Evolutionary conservation across 2,797 vertebrate species (phyloP).

Genomic region (Salarias fasciatus): DNA sequence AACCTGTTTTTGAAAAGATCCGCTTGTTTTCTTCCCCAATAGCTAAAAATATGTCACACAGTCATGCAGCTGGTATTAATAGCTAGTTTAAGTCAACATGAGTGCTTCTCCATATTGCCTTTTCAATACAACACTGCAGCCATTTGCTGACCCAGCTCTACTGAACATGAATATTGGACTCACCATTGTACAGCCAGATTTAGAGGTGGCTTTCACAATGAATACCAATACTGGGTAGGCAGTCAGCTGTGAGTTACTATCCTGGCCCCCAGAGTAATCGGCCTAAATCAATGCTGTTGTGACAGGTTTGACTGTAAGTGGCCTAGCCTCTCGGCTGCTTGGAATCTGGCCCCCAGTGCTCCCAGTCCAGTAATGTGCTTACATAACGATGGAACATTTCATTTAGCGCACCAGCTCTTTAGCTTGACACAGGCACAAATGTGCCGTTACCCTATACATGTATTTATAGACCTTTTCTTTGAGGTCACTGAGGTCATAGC

Average conservation of each 20-base stretch:
- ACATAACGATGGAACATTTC: constrained; percentile 49
- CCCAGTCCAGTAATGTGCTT: constrained; percentile 62
- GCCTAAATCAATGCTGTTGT: constrained; percentile 68
- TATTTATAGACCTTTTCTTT: not conserved
- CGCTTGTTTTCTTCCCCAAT: not conserved
- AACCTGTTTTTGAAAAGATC: not conserved
- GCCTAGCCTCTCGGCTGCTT: constrained; percentile 35
- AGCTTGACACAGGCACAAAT: constrained; percentile 9
- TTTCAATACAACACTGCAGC: constrained; percentile 24
- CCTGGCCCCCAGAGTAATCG: constrained; percentile 51
- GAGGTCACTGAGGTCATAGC: constrained; percentile 13
- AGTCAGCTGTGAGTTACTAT: constrained; percentile 56
- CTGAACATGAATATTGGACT: constrained; percentile 45
- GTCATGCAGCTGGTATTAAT: constrained; percentile 11
- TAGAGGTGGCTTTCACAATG: constrained; percentile 50
- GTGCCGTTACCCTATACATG: not conserved
- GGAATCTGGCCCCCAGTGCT: constrained; percentile 51
- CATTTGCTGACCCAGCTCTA: constrained; percentile 54
- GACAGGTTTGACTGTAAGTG: constrained; percentile 67
- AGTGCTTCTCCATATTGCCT: constrained; percentile 19
- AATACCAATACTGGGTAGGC: constrained; percentile 44
- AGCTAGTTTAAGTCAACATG: constrained; percentile 10
- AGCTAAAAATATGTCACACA: not conserved
- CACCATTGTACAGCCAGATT: constrained; percentile 43
- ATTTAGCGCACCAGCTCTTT: constrained; percentile 26